Conservation (phyloP, 2,797 vertebrate species). For the Pseudochirops cupreus region DNA sequence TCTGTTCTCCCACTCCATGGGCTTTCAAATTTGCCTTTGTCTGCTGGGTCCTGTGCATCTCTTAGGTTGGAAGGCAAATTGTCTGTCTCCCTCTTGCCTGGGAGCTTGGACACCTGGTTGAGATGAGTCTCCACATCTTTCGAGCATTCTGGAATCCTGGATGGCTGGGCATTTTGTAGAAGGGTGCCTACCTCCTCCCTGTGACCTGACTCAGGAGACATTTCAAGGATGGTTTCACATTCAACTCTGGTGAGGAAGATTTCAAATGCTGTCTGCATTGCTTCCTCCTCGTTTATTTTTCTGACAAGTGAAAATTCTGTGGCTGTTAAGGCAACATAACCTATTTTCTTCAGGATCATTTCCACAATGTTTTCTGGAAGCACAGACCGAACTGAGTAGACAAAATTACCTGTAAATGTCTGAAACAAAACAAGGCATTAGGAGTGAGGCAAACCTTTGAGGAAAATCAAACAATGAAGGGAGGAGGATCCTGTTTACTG, state of each 20-base stretch:
- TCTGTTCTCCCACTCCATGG: background rate
- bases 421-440: slow-evolving; percentile 76
- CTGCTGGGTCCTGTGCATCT: background rate
- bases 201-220: slow-evolving; percentile 79
- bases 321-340: slow-evolving; percentile 86
- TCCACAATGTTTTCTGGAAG: slow-evolving; percentile 84
- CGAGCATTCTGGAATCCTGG: background rate
- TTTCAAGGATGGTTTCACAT: slow-evolving; percentile 85
- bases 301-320: slow-evolving; percentile 87
- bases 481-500: background rate
- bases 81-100: no score
- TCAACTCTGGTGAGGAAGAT: slow-evolving; percentile 89
- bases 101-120: background rate
- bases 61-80: background rate
- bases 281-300: slow-evolving; percentile 82
- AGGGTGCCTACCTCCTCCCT: slow-evolving; percentile 63
- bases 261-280: slow-evolving; percentile 87
- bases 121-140: background rate
- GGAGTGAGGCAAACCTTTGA: background rate
- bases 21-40: background rate
- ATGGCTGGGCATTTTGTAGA: slow-evolving; percentile 52
- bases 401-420: slow-evolving; percentile 92
- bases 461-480: background rate
- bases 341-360: slow-evolving; percentile 88
- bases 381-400: slow-evolving; percentile 89